These are phyloP conservation scores for Electrophaes corylata DNA, from an alignment of 2,888 invertebrate species.

Conservation along the genomic window DNA sequence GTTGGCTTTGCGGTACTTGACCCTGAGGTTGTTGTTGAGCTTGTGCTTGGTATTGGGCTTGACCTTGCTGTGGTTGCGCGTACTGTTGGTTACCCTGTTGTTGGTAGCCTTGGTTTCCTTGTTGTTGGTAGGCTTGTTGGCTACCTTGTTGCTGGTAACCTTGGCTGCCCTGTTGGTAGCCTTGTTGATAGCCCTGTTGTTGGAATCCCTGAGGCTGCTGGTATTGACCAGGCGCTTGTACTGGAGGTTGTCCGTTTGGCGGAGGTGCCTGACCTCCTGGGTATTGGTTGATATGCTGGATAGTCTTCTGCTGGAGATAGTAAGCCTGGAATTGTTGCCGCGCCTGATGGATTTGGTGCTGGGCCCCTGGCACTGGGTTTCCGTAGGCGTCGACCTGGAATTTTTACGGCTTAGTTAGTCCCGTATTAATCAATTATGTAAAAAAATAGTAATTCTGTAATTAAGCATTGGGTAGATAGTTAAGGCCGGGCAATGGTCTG, in stretches of 20 bases:
- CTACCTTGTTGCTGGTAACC: no score
- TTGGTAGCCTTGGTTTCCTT: constrained; percentile 42
- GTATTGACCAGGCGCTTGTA: constrained; percentile 33
- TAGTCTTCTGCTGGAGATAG: constrained; percentile 57
- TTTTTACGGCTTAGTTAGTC: not conserved
- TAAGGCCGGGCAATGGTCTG: no score
- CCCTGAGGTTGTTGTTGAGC: constrained; percentile 40
- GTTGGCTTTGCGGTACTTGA: not conserved
- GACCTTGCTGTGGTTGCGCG: constrained; percentile 19
- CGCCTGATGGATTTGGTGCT: constrained; percentile 71
- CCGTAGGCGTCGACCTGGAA: constrained; percentile 71
- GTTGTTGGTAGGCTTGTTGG: no score
- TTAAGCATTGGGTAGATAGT: no score
- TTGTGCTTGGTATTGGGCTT: constrained; percentile 34
- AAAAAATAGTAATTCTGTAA: no score
- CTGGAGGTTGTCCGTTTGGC: constrained; percentile 43
- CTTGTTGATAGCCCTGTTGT: constrained; percentile 1
- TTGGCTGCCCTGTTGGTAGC: constrained; percentile 24
- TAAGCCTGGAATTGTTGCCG: constrained; percentile 56
- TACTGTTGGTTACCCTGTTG: constrained; percentile 16
- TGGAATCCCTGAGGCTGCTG: not conserved
- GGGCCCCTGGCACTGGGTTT: constrained; percentile 68
- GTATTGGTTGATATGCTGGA: constrained; percentile 40
- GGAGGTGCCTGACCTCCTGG: constrained; percentile 47
- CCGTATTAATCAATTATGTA: not conserved